Percentiles rank a stretch among this genome's conserved stretches.
phyloP scores from a whole-genome alignment of 2,113 vertebrate genomes.

The Antechinus stuartii region DNA sequence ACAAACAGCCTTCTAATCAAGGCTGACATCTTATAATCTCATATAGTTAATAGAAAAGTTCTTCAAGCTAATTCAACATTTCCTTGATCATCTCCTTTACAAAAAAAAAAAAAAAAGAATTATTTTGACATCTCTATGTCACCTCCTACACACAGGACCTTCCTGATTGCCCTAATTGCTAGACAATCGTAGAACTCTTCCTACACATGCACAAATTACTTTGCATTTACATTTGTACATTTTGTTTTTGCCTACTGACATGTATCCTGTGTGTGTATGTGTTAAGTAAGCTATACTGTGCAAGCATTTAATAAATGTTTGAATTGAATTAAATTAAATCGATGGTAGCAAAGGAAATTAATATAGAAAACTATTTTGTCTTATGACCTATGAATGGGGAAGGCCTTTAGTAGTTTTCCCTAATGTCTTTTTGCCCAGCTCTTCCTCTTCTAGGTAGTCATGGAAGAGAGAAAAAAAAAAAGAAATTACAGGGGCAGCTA shows the following conservation, averaged over 20 bases:
- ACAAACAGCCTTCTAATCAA: neutral
- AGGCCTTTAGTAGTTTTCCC: neutral
- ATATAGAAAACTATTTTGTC: neutral
- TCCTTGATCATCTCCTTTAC: neutral
- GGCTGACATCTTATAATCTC: neutral
- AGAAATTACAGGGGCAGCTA: too few species aligned
- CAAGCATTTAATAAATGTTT: neutral
- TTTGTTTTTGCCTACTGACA: neutral
- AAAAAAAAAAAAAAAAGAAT: neutral
- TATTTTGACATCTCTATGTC: neutral
- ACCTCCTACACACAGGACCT: neutral
- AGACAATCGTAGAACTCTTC: neutral
- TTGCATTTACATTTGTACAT: neutral
- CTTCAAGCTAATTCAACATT: neutral
- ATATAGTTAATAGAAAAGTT: neutral
- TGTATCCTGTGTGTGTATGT: neutral
- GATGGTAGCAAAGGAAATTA: neutral
- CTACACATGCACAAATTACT: neutral
- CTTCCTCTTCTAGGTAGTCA: neutral
- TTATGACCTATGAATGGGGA: neutral
- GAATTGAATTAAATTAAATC: neutral
- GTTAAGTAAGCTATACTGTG: neutral
- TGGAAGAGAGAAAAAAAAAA: neutral
- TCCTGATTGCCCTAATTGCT: neutral
- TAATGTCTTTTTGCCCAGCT: neutral